phyloP scores from a whole-genome alignment of 2,797 vertebrate genomes.

The Schizopygopsis malacanthus region DNA sequence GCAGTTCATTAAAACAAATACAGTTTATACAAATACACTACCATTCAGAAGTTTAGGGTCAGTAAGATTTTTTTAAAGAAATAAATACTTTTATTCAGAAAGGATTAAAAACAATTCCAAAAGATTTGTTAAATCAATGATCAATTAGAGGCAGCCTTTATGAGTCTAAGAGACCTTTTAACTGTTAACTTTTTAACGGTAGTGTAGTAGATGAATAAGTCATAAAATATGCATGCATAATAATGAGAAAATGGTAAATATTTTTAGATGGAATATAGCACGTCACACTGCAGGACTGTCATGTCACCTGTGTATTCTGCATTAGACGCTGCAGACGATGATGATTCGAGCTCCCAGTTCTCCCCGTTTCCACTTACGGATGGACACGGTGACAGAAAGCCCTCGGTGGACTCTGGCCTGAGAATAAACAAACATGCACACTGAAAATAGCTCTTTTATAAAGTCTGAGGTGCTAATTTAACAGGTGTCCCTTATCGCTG shows the following conservation, averaged over 20 bases:
- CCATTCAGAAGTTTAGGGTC: background rate
- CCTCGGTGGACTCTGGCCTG: constrained; percentile 93
- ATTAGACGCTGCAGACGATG: constrained; percentile 95
- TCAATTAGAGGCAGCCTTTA: no score
- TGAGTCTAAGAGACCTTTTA: no score
- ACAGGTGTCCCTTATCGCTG: background rate
- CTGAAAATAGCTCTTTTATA: background rate
- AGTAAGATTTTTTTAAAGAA: background rate
- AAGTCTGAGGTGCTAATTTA: background rate
- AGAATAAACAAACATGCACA: constrained; percentile 37
- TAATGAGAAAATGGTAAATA: background rate
- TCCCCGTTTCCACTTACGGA: constrained; percentile 93
- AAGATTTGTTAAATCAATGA: background rate
- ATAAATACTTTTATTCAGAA: background rate
- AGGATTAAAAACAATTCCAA: background rate
- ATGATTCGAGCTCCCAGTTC: constrained; percentile 97
- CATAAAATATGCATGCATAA: background rate
- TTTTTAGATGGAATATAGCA: background rate
- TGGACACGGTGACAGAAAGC: constrained; percentile 89
- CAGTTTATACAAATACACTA: background rate
- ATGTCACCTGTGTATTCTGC: constrained; percentile 93
- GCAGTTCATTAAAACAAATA: background rate
- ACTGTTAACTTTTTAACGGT: no score
- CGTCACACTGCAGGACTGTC: background rate
- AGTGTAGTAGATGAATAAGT: background rate